Conservation (phyloP, 2,797 vertebrate species). For the Clamator glandarius region DNA sequence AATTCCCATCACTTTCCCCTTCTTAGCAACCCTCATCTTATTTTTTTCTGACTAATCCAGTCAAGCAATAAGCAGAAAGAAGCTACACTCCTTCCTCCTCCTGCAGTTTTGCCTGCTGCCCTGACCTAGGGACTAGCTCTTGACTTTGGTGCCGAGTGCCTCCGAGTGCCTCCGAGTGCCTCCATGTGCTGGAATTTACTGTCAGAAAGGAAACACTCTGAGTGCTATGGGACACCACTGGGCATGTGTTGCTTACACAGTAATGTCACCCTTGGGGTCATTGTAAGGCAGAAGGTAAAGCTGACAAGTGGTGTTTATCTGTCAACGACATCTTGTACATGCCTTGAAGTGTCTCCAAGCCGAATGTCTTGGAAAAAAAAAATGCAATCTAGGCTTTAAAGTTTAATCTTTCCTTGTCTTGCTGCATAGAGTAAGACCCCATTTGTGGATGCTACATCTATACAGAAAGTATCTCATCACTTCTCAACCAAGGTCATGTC, state of each 20-base stretch:
- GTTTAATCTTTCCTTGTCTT: slow-evolving; percentile 40
- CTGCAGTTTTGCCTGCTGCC: not conserved
- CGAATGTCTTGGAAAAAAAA: slow-evolving; percentile 30
- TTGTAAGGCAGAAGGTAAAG: slow-evolving; percentile 61
- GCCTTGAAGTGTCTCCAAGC: slow-evolving; percentile 62
- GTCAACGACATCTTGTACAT: slow-evolving; percentile 62
- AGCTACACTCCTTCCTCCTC: not conserved
- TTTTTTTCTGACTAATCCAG: not conserved
- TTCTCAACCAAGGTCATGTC: slow-evolving; percentile 38
- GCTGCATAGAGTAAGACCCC: slow-evolving; percentile 49
- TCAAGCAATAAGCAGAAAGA: not conserved
- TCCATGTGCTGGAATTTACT: slow-evolving; percentile 39
- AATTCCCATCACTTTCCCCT: not conserved
- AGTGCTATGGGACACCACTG: slow-evolving; percentile 61
- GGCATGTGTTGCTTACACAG: slow-evolving; percentile 71
- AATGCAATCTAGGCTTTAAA: slow-evolving; percentile 8
- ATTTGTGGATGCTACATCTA: slow-evolving; percentile 44
- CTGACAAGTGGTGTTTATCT: slow-evolving; percentile 69
- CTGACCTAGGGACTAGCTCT: slow-evolving; percentile 32
- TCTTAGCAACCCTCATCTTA: not conserved
- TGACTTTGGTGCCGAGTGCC: slow-evolving; percentile 28
- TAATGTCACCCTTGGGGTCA: slow-evolving; percentile 68
- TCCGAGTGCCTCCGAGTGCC: not conserved
- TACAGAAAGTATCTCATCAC: slow-evolving; percentile 40
- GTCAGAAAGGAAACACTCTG: slow-evolving; percentile 69